These are phyloP conservation scores for Penaeus chinensis DNA, from an alignment of 1,140 invertebrate genomes.

Conservation along the genomic window DNA sequence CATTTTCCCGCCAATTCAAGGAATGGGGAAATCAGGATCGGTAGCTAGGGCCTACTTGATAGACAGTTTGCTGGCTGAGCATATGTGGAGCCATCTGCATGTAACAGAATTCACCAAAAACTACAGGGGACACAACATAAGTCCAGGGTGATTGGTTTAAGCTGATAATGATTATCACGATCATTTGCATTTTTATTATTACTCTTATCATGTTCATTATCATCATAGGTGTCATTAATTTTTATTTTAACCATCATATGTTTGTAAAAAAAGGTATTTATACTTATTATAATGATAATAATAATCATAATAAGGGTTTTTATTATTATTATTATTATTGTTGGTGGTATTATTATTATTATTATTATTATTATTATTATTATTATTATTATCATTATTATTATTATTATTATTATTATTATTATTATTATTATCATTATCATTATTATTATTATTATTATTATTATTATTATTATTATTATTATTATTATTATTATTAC, in stretches of 20 bases:
- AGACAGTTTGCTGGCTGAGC: too few species aligned
- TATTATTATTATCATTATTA: conserved; percentile 21
- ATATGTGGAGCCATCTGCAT: too few species aligned
- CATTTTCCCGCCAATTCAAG: too few species aligned
- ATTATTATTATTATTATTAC: background rate
- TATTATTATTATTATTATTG: background rate
- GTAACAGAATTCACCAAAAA: too few species aligned
- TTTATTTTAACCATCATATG: background rate
- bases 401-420: background rate
- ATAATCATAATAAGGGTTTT: background rate
- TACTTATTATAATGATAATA: background rate
- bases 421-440: background rate
- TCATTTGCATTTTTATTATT: too few species aligned
- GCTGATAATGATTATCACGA: too few species aligned
- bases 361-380: conserved; percentile 14
- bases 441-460: background rate
- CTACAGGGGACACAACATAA: too few species aligned
- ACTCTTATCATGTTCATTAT: too few species aligned
- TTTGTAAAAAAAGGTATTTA: background rate
- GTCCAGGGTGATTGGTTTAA: too few species aligned
- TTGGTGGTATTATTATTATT: conserved; percentile 2
- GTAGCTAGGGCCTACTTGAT: too few species aligned
- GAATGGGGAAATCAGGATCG: too few species aligned
- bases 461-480: background rate
- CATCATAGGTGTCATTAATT: background rate